phyloP scores from a whole-genome alignment of 2,888 invertebrate genomes.

The Epirrhoe tristata region DNA sequence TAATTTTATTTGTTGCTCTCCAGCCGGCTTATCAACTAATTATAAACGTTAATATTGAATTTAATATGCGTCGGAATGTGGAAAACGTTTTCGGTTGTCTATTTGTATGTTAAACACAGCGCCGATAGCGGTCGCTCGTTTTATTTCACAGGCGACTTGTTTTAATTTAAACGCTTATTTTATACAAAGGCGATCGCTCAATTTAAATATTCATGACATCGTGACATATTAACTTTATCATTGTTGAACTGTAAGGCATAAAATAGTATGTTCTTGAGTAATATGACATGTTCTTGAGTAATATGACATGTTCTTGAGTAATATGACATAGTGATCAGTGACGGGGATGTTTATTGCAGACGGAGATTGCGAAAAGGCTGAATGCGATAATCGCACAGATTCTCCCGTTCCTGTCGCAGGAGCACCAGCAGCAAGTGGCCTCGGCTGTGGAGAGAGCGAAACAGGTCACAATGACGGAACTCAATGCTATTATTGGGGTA shows the following conservation, averaged over 20 bases:
- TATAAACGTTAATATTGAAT: constrained; percentile 75
- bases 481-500: constrained; percentile 97
- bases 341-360: constrained; percentile 86
- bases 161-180: constrained; percentile 69
- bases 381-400: constrained; percentile 97
- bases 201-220: constrained; percentile 57
- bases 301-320: constrained; percentile 44
- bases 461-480: constrained; percentile 97
- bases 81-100: constrained; percentile 67
- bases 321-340: no score
- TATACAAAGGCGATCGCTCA: constrained; percentile 63
- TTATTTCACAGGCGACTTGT: constrained; percentile 65
- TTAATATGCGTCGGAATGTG: constrained; percentile 69
- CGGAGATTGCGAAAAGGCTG: constrained; percentile 97
- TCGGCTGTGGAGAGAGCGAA: constrained; percentile 97
- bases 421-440: constrained; percentile 96
- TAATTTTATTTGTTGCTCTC: constrained; percentile 80
- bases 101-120: constrained; percentile 63
- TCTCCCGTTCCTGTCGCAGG: constrained; percentile 95
- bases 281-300: constrained; percentile 44
- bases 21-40: constrained; percentile 74
- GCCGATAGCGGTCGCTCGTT: constrained; percentile 57
- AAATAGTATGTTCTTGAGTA: constrained; percentile 45
- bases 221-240: constrained; percentile 52
- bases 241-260: constrained; percentile 44